A percentile compares a stretch with the other conserved stretches of the same genome.
Evolutionary conservation across 2,113 vertebrate species (phyloP).

Genomic region (Platichthys stellatus): DNA sequence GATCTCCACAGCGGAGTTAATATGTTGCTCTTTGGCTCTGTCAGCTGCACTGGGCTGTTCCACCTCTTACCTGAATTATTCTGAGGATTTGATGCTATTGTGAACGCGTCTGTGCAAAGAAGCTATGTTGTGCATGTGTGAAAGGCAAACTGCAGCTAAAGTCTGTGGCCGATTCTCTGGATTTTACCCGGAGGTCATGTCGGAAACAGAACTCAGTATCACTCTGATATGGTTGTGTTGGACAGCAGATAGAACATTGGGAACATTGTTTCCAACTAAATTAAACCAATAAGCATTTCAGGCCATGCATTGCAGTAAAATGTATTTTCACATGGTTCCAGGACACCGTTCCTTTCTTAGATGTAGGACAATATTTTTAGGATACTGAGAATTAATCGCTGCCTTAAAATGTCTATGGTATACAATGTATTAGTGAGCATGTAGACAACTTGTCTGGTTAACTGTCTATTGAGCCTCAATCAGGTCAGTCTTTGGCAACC

Average conservation of each 20-base stretch:
- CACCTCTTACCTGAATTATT: too few relatives aligned
- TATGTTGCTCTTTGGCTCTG: too few relatives aligned
- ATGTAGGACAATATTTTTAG: constrained; percentile 18
- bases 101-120: too few relatives aligned
- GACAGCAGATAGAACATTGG: constrained; percentile 20
- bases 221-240: constrained; percentile 1
- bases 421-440: not conserved
- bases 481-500: not conserved
- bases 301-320: constrained; percentile 12
- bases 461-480: not conserved
- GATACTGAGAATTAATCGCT: constrained; percentile 1
- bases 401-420: not conserved
- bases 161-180: too few relatives aligned
- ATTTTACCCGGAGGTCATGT: too few relatives aligned
- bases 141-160: too few relatives aligned
- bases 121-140: too few relatives aligned
- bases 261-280: constrained; percentile 1
- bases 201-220: not conserved
- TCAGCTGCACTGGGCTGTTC: too few relatives aligned
- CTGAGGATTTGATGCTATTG: too few relatives aligned
- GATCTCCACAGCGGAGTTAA: too few relatives aligned
- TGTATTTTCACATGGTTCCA: constrained; percentile 1
- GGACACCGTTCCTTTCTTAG: not conserved
- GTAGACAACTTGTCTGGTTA: not conserved
- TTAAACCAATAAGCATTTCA: constrained; percentile 13